Conservation (phyloP, 1,140 invertebrate species). For the Megathymus violae region DNA sequence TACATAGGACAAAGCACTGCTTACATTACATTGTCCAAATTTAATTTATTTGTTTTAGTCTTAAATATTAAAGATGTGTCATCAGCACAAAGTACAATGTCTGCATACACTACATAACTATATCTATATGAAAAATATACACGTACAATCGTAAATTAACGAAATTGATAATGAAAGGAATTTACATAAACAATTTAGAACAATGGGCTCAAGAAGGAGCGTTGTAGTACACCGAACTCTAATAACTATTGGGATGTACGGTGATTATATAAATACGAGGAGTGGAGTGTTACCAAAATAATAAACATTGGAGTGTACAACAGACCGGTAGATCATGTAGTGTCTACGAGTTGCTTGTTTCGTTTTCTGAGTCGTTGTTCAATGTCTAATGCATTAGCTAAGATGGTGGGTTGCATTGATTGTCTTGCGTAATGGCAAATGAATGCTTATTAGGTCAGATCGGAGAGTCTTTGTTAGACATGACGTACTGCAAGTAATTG, state of each 20-base stretch:
- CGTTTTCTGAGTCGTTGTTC: slow-evolving; percentile 8
- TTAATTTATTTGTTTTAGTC: too few relatives aligned
- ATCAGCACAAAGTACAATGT: too few relatives aligned
- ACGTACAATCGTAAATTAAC: too few relatives aligned
- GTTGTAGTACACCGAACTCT: slow-evolving; percentile 32
- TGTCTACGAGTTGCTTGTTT: slow-evolving; percentile 4
- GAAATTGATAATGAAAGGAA: too few relatives aligned
- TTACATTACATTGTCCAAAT: too few relatives aligned
- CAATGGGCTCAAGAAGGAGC: slow-evolving; percentile 44
- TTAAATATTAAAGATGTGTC: too few relatives aligned
- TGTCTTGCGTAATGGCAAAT: slow-evolving; percentile 18
- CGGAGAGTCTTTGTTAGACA: not conserved
- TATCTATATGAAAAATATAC: too few relatives aligned
- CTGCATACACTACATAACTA: too few relatives aligned
- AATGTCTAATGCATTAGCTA: slow-evolving; percentile 17
- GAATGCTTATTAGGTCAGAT: slow-evolving; percentile 17
- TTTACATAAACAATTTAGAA: slow-evolving; percentile 47
- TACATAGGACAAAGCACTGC: too few relatives aligned
- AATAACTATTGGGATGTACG: slow-evolving; percentile 18
- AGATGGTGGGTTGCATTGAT: slow-evolving; percentile 2
- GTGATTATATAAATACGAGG: slow-evolving; percentile 11
- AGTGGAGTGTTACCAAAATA: slow-evolving; percentile 16
- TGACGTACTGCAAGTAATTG: slow-evolving; percentile 1
- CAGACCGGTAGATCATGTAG: slow-evolving; percentile 9
- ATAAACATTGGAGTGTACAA: slow-evolving; percentile 16